These are phyloP conservation scores for roundworm (Caenorhabditis elegans) DNA, from an alignment of 1,140 invertebrate species.

Conservation along the genomic window DNA sequence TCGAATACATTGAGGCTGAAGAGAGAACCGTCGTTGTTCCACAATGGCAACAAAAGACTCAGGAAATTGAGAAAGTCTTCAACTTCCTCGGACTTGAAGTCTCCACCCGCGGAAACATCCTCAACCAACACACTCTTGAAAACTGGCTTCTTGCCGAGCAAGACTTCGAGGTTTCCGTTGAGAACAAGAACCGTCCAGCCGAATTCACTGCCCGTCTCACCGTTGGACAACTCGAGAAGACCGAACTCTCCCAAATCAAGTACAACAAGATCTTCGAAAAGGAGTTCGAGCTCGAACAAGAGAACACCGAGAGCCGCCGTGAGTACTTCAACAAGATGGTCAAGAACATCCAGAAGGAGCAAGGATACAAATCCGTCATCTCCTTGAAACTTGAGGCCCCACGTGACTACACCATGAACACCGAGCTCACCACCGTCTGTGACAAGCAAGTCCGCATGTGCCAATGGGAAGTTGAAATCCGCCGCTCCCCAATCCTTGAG, in stretches of 20 bases:
- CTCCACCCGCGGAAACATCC: conserved; percentile 16
- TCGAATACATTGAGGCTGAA: conserved; percentile 46
- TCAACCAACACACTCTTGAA: neutral
- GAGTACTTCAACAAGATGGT: conserved; percentile 35
- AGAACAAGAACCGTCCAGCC: neutral
- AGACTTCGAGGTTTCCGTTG: conserved; percentile 20
- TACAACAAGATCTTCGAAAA: conserved; percentile 11
- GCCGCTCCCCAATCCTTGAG: neutral
- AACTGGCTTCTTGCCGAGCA: conserved; percentile 36
- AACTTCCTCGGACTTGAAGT: conserved; percentile 1
- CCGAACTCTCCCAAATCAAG: neutral
- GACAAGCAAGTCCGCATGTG: conserved; percentile 31
- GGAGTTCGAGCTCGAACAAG: conserved; percentile 34
- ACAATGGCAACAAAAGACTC: conserved; percentile 5
- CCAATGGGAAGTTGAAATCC: conserved; percentile 1
- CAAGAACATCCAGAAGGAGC: conserved; percentile 19
- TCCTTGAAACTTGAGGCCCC: neutral
- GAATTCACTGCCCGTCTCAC: neutral
- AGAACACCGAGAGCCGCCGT: conserved; percentile 34
- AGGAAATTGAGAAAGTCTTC: neutral
- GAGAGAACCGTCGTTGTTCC: conserved; percentile 47
- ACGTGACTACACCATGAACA: conserved; percentile 7
- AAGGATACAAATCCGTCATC: conserved; percentile 29
- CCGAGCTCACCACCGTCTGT: conserved; percentile 35
- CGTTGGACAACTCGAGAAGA: neutral